Percentiles rank a stretch among this genome's conserved stretches.
These are phyloP conservation scores for Punctoribates punctum DNA, from an alignment of 2,888 invertebrate genomes.

Conservation along the genomic window DNA sequence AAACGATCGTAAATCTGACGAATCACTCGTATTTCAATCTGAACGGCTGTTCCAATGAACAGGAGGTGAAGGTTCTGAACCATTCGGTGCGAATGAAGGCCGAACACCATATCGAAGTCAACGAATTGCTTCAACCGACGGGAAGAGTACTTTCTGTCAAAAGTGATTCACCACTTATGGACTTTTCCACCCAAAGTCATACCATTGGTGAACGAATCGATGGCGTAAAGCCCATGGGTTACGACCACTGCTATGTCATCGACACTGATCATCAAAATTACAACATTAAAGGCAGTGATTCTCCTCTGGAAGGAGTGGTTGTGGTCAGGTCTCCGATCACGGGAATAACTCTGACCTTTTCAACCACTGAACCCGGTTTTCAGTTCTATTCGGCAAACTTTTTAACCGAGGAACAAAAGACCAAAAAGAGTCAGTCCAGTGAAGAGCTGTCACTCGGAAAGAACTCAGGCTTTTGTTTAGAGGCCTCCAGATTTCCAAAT, in stretches of 20 bases:
- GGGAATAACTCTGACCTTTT: conserved; percentile 73
- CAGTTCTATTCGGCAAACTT: conserved; percentile 81
- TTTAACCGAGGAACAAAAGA: conserved; percentile 45
- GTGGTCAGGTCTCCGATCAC: conserved; percentile 52
- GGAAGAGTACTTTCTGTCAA: conserved; percentile 59
- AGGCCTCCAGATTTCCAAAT: conserved; percentile 90
- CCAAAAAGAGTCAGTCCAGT: conserved; percentile 17
- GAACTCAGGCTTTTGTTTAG: conserved; percentile 78
- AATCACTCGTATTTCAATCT: conserved; percentile 88
- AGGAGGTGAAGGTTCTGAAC: conserved; percentile 36
- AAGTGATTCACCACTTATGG: conserved; percentile 65
- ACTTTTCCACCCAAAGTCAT: conserved; percentile 65
- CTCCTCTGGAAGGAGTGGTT: background rate
- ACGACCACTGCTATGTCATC: conserved; percentile 73
- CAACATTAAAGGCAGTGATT: conserved; percentile 56
- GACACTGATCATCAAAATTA: conserved; percentile 68
- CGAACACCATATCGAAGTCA: conserved; percentile 68
- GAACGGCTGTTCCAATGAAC: conserved; percentile 57
- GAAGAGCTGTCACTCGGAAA: conserved; percentile 60
- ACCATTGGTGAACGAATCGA: conserved; percentile 65
- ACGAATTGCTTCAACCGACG: conserved; percentile 68
- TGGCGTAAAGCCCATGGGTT: conserved; percentile 67
- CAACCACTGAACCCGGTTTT: conserved; percentile 81
- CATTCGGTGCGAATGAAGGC: conserved; percentile 62
- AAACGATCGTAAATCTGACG: conserved; percentile 77